phyloP scores from a whole-genome alignment of 2,113 vertebrate species.

The Tenrec ecaudatus region DNA sequence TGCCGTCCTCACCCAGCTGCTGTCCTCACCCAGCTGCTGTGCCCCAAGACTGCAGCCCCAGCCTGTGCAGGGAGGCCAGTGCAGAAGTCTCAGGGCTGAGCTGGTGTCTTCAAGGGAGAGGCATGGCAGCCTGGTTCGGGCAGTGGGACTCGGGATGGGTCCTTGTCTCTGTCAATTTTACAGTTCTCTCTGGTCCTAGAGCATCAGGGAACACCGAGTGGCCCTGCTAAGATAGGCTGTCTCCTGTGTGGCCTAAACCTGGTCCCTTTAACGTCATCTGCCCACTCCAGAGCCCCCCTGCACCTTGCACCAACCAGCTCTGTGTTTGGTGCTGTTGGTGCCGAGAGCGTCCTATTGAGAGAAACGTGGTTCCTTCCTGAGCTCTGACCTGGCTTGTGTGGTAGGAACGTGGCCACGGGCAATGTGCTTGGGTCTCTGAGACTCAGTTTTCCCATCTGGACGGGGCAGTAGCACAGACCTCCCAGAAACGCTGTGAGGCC shows the following conservation, averaged over 20 bases:
- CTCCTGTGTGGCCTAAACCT: background rate
- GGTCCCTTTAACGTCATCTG: background rate
- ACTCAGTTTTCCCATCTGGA: constrained; percentile 18
- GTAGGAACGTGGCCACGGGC: background rate
- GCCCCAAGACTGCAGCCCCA: no score
- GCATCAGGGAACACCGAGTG: no score
- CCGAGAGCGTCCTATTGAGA: fast-evolving
- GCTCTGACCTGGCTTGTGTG: background rate
- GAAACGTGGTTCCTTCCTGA: background rate
- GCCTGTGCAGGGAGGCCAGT: background rate
- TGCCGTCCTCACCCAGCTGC: background rate
- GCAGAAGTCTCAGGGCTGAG: background rate
- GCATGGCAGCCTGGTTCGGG: background rate
- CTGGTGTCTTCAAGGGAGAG: background rate
- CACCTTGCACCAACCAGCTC: background rate
- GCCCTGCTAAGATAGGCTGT: background rate
- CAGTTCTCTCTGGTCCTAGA: background rate
- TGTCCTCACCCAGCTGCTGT: background rate
- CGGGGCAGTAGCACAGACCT: background rate
- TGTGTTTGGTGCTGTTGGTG: background rate
- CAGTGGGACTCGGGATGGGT: no score
- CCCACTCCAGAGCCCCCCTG: background rate
- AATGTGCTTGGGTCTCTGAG: background rate
- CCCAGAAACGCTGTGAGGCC: background rate
- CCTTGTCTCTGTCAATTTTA: background rate